Conservation (phyloP, 2,888 invertebrate species). For the Luperina testacea region DNA sequence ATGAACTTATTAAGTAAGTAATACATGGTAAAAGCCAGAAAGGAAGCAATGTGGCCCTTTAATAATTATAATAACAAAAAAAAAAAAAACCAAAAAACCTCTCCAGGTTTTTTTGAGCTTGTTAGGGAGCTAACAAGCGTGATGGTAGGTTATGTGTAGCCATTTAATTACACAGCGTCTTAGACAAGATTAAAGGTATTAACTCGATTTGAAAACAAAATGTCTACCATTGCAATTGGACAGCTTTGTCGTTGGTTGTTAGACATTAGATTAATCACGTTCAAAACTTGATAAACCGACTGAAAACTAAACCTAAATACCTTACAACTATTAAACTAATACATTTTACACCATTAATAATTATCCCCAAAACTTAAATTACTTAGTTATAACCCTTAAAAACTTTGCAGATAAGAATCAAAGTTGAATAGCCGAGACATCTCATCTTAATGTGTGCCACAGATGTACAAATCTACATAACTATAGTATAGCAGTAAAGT, state of each 20-base stretch:
- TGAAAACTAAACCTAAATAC: neutral
- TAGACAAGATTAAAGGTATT: neutral
- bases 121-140: neutral
- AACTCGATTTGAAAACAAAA: neutral
- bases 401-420: conserved; percentile 44
- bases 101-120: too few species aligned
- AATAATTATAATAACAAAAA: too few species aligned
- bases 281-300: neutral
- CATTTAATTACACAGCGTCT: neutral
- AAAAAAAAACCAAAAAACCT: too few species aligned
- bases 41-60: too few species aligned
- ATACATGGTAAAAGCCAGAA: too few species aligned
- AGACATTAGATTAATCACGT: conserved; percentile 20
- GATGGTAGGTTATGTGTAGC: neutral
- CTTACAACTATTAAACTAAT: neutral
- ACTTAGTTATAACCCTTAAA: conserved; percentile 31
- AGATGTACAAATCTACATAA: conserved; percentile 23
- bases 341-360: neutral
- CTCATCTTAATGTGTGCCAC: conserved; percentile 45
- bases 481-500: conserved; percentile 50
- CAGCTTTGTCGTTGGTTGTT: too few species aligned
- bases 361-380: conserved; percentile 28
- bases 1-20: too few species aligned
- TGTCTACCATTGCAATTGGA: neutral
- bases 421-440: conserved; percentile 48